Evolutionary conservation across 64 coral and sea anemone species (phyloP), one percentile per base, ranked within the genome.

Genomic region (Pachyseris speciosa): DNA sequence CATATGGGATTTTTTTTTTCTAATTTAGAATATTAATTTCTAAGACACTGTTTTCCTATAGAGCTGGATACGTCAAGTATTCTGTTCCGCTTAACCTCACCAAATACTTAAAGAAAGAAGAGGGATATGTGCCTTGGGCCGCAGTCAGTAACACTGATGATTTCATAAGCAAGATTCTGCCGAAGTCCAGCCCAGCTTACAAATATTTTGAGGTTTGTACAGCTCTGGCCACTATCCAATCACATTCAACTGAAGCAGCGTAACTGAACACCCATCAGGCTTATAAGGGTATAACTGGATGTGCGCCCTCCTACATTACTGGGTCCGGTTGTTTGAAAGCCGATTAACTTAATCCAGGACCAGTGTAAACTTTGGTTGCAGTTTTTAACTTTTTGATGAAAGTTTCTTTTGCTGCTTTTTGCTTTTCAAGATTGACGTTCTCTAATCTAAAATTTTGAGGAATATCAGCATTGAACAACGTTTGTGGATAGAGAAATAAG

Each of bases 41-140:
- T 34, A 15, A 67, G 9, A 12, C 52, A 4, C 37, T 75, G 8
- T 49, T 67, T 48, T 41, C 15, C 30, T 91, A 9, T 31, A 92
- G 89, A 10, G 89, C 47, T 31, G 69, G 67, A 64, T 72, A 84
- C 66, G 36, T 92, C n/a, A 92, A 92, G 47, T 92, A 92, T 38
- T 72, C 89, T 31, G 16, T 74, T 26, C 65, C 89, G 10, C 58
- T 92, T 16, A 57, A 84, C 39, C 5, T 39, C 8, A 92, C 89
- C 0, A 72, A 83, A 37, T 92, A 92, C 39, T 27, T 92, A 12
- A 7, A 27, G 31, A 74, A 84, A 27, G 89, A 92, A 31, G 70
- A 69, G 2, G 78, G 85, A 47, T 92, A 52, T 15, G 89, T 92
- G 10, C 89, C 89, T 9, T 74, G 64, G 89, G 20, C 8, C 26